phyloP scores from a whole-genome alignment of 2,888 invertebrate species.

The Petrolisthes cinctipes region DNA sequence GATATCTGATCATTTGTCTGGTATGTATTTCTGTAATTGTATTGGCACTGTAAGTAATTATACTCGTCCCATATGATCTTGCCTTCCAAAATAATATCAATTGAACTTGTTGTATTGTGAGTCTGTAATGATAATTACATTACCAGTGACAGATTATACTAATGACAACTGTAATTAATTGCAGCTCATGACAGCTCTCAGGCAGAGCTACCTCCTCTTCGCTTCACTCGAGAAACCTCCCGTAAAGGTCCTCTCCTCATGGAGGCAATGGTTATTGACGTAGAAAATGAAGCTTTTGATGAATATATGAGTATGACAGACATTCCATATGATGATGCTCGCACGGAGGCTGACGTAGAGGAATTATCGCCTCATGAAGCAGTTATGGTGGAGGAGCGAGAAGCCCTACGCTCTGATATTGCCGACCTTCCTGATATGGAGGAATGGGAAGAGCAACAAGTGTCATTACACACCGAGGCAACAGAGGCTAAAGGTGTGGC shows the following conservation, averaged over 20 bases:
- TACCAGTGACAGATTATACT: not conserved
- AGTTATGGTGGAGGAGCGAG: slow-evolving; percentile 58
- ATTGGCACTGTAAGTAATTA: not conserved
- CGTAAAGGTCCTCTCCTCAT: slow-evolving; percentile 87
- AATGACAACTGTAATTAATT: not conserved
- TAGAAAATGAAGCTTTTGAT: slow-evolving; percentile 84
- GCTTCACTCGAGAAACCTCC: slow-evolving; percentile 90
- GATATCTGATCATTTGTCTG: slow-evolving; percentile 77
- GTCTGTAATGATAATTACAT: not conserved
- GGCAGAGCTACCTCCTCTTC: slow-evolving; percentile 86
- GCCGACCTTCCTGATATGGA: slow-evolving; percentile 62
- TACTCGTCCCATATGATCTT: not conserved
- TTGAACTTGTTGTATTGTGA: not conserved
- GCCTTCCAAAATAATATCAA: too few species aligned
- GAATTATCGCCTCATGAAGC: slow-evolving; percentile 60
- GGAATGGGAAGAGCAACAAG: slow-evolving; percentile 53
- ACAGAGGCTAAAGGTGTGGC: slow-evolving; percentile 54
- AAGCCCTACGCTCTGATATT: slow-evolving; percentile 61
- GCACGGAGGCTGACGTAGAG: slow-evolving; percentile 65
- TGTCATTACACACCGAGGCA: slow-evolving; percentile 46
- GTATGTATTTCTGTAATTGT: slow-evolving; percentile 22
- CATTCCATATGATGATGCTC: slow-evolving; percentile 54
- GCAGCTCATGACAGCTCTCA: slow-evolving; percentile 59
- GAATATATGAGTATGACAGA: slow-evolving; percentile 66
- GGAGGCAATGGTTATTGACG: slow-evolving; percentile 92